Evolutionary conservation across 2,888 invertebrate genomes (phyloP), one percentile per base, ranked within the genome.

Genomic region (Conops quadrifasciatus): DNA sequence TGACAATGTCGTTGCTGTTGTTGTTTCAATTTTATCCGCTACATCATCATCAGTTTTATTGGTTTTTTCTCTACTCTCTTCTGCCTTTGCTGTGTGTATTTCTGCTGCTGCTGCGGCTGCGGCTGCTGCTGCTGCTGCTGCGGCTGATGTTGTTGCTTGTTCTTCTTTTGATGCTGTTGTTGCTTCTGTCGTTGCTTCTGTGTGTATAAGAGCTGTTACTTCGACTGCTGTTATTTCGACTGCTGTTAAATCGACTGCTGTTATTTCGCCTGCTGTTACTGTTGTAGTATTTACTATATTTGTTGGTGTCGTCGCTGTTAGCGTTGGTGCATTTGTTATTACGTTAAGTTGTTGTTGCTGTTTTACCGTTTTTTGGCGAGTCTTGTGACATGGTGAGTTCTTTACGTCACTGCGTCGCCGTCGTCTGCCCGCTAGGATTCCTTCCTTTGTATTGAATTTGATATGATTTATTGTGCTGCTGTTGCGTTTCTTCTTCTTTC

Each of bases 1-100:
- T 36, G 36, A 36, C 4, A 36, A 36, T 36, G 66, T 19, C 51
- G 59, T 49, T 72, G 68, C 16, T 36, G 67, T 53, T 62, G 59
- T 64, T 70, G 74, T 24, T 67, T 71, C 30, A 71, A 66, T 71
- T 69, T 71, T 30, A 70, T 65, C 47, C 53, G 71, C 49, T 73
- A 68, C 68, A 65, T 67, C 36, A 67, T 72, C 49, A 36, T 9
- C 36, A 36, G 5, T 4, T 36, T 36, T 36, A 36, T 36, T 36
- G 2, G 47, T 43, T 47, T 47, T 60, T 63, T n/a, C 62, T n/a
- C n/a, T n/a, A n/a, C n/a, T n/a, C n/a, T n/a, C n/a, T n/a, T n/a
- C n/a, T n/a, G 72, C 15, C 67, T 66, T 51, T 59, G 62, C 26
- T 47, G 47, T 60, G 67, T n/a, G 21, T 59, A 19, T 51, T 60